A percentile compares a stretch with the other conserved stretches of the same genome.
Conservation (phyloP, 2,888 invertebrate genomes). For the Morpho achilles region DNA sequence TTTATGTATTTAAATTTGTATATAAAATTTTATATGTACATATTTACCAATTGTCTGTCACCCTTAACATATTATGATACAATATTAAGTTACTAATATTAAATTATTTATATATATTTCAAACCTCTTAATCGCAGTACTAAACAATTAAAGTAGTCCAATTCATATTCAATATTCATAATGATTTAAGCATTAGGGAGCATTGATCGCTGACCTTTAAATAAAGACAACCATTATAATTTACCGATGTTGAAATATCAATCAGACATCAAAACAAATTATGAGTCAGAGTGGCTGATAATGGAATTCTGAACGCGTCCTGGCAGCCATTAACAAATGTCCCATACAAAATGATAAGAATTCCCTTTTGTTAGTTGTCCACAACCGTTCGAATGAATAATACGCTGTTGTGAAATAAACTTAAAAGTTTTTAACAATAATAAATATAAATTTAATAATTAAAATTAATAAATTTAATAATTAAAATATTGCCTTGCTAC, state of each 20-base stretch:
- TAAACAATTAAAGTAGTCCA: no score
- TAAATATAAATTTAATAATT: neutral
- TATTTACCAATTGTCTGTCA: no score
- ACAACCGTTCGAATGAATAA: constrained; percentile 48
- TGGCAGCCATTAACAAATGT: constrained; percentile 56
- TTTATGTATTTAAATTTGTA: no score
- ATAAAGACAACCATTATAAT: constrained; percentile 1
- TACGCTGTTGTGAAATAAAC: constrained; percentile 38
- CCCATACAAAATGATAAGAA: constrained; percentile 74
- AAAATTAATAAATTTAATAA: neutral
- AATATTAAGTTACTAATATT: no score
- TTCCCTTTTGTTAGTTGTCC: constrained; percentile 66
- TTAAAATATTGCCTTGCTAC: no score
- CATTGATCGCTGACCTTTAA: no score
- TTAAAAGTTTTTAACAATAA: neutral
- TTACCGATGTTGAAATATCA: constrained; percentile 9
- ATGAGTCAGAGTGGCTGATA: constrained; percentile 54
- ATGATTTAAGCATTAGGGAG: no score
- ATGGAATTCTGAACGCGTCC: constrained; percentile 65
- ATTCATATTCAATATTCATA: no score
- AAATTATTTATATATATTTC: no score
- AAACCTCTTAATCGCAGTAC: no score
- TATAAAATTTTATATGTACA: no score
- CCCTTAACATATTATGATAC: no score
- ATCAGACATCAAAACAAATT: constrained; percentile 34